Evolutionary conservation across 2,113 vertebrate species (phyloP).

Genomic region (Dolichotis patagonum): DNA sequence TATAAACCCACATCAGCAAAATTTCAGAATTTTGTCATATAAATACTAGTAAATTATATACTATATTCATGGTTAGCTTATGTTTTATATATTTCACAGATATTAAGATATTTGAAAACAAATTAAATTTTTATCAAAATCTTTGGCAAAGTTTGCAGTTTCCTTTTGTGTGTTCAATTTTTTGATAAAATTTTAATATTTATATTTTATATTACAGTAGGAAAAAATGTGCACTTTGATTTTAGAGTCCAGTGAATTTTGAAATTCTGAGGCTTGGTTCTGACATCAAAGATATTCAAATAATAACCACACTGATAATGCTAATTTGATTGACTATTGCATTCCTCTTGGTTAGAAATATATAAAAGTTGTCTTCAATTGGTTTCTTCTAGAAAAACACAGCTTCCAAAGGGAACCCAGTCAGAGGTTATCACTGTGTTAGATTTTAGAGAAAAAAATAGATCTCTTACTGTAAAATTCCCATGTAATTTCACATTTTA

Average conservation of each 20-base stretch:
- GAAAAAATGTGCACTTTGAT: constrained; percentile 65
- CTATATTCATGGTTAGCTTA: constrained; percentile 41
- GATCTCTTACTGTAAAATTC: constrained; percentile 49
- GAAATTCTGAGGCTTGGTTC: constrained; percentile 61
- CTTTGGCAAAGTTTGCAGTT: constrained; percentile 58
- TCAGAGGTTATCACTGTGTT: not conserved
- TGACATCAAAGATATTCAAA: constrained; percentile 78
- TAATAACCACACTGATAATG: constrained; percentile 70
- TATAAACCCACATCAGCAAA: not conserved
- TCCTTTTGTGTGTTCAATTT: constrained; percentile 72
- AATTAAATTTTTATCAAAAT: constrained; percentile 79
- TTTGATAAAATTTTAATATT: constrained; percentile 78
- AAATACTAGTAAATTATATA: constrained; percentile 65
- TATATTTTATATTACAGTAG: constrained; percentile 73
- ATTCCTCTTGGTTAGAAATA: constrained; percentile 58
- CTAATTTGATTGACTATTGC: constrained; percentile 73
- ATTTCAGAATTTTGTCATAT: constrained; percentile 8
- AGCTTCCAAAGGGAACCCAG: constrained; percentile 46
- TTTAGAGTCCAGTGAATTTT: constrained; percentile 77
- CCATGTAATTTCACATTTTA: constrained; percentile 55
- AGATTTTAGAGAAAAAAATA: constrained; percentile 47
- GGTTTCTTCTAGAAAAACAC: constrained; percentile 69
- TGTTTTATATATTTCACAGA: constrained; percentile 75
- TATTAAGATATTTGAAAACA: constrained; percentile 75
- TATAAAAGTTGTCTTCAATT: constrained; percentile 65